Evolutionary conservation across 2,113 vertebrate genomes (phyloP).

Genomic region (Benitochromis conjunctus): DNA sequence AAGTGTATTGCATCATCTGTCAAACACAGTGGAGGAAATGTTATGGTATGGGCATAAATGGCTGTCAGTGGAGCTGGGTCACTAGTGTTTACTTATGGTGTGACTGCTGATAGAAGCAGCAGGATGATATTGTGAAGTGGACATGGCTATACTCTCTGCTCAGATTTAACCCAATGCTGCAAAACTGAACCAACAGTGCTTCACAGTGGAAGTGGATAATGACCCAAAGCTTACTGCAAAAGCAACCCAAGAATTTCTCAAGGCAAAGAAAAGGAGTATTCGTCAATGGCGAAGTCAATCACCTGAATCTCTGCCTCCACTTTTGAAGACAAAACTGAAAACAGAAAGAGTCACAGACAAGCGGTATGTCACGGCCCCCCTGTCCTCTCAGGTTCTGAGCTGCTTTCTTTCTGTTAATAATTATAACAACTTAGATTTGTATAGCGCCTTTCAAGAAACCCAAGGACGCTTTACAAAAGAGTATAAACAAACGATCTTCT

Average conservation of each 20-base stretch:
- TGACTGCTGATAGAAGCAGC: neutral
- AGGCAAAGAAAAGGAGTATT: neutral
- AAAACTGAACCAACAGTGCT: neutral
- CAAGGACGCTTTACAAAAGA: neutral
- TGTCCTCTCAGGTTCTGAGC: neutral
- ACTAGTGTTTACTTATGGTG: neutral
- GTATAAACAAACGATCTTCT: neutral
- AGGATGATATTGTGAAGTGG: neutral
- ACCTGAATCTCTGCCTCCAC: neutral
- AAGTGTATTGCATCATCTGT: neutral
- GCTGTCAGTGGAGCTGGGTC: neutral
- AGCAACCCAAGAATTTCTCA: neutral
- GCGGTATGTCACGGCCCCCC: neutral
- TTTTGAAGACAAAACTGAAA: neutral
- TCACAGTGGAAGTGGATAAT: neutral
- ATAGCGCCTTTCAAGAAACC: neutral
- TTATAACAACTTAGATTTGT: neutral
- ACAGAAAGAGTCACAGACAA: neutral
- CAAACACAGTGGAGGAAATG: neutral
- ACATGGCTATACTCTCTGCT: neutral
- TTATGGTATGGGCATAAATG: neutral
- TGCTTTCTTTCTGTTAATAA: neutral
- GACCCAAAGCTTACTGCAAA: neutral
- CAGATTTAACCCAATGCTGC: neutral
- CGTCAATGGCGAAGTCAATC: neutral